Evolutionary conservation across 92 coral and sea anemone species (phyloP), one percentile per base, ranked within the genome.

Genomic region (Galaxea fascicularis): DNA sequence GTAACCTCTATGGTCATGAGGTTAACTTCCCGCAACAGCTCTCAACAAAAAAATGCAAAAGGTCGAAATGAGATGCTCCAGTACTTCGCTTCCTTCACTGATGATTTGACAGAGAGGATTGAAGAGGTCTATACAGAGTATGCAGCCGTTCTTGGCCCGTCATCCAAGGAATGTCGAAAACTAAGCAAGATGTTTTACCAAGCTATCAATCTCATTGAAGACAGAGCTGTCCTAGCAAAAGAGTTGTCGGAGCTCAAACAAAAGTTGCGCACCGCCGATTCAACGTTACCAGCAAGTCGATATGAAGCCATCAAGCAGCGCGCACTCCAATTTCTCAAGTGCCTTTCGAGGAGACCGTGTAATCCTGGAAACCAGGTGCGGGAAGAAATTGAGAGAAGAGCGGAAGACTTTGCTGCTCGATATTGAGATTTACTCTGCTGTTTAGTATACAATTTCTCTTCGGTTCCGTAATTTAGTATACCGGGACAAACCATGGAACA

Each of bases 301-400:
- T 57, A 45, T 79, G 87, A 52, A 88, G 65, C 14, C 90, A 72
- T 80, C 78, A 89, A 80, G 76, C 30, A 4, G 30, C 20, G 15
- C 24, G 1, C 31, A 41, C 45, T 22, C 29, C 30, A 30, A 35
- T 9, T 20, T 9, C 35, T 29, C 9, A 14, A 21, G 28, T 28
- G 21, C 6, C 45, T 17, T 13, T 24, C 22, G 44, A 15, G 10
- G 20, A 16, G 54, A 76, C 41, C 24, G 16, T 24, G 41, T 30
- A 57, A 58, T 18, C 17, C 39, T 17, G 92, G 92, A 11, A 85
- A 88, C 58, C 91, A 93, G 39, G 76, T 85, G 22, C 85, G 92
- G 87, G 78, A 82, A 17, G 60, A 59, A 31, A 93, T 93, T 85
- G 96, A 90, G 74, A 68, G 17, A 46, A 69, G 86, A 49, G 94